Evolutionary conservation across 2,888 invertebrate genomes (phyloP), one percentile per base, ranked within the genome.

Genomic region (Apomyelois bistriatella): DNA sequence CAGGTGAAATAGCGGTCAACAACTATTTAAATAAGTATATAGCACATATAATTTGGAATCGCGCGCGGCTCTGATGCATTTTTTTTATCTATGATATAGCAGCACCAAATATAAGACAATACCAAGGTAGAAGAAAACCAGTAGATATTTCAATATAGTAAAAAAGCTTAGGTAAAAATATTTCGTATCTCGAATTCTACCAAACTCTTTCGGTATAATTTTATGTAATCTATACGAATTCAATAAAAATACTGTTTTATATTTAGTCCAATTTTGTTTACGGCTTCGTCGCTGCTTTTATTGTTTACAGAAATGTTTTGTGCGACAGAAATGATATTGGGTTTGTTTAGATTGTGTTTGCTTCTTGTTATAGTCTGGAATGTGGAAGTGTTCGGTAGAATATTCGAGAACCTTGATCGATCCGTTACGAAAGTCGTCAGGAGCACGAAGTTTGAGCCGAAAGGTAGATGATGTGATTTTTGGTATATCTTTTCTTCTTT

Each of bases 241-340:
- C 40, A 32, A 50, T 50, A 50, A 50, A 49, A 40, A 40, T 40
- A 16, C 41, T 28, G 16, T 38, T 50, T 40, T 40, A 50, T 50
- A 40, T 50, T 41, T 50, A 30, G 32, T 35, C 43, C 7, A 32
- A 36, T 32, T 36, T 37, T 36, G 22, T 41, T 41, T 41, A 43
- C 10, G 9, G 37, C 43, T 10, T 17, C 22, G n/a, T n/a, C 40
- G 15, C 10, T 5, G 4, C 12, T 41, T 40, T 40, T 41, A 40
- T 32, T 15, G 8, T 40, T 17, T 22, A 35, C 16, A 38, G 36
- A 30, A 50, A 41, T 50, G 28, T 30, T 32, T 37, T 22, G 49
- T 49, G n/a, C 52, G 12, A 15, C n/a, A 43, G 42, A 42, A 43
- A 43, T 52, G 42, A 40, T n/a, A 41, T 50, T 48, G 22, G n/a